Evolutionary conservation across 2,888 invertebrate genomes (phyloP), one percentile per base, ranked within the genome.

Genomic region (Isotomurus palustris): DNA sequence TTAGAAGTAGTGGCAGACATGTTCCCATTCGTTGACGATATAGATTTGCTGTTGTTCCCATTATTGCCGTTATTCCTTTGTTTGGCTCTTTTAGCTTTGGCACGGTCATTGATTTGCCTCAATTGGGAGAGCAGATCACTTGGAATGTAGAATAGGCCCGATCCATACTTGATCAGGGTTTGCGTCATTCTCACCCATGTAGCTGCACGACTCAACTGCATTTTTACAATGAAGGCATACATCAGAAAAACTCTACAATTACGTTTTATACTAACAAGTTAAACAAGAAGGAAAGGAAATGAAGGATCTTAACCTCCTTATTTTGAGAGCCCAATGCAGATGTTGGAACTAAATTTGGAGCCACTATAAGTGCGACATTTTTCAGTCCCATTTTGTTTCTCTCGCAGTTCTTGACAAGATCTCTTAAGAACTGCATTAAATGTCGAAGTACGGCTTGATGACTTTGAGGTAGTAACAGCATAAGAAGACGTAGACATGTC

Each of bases 311-410:
- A 54, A 70, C 70, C 57, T 70, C 70, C 53, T 67, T 68, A 40
- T 67, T 67, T 29, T 70, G 70, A 3, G 68, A 68, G 19, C 68
- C 62, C 19, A 68, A 58, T 44, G 68, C 68, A 29, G 64, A 67
- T 32, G 64, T 62, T 54, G 67, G 64, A 53, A 78, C 78, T 69
- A 94, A 82, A 54, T 94, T 91, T n/a, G 94, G 94, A 17, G 93
- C 93, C 68, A 93, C 88, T 71, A 94, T 93, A 84, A 92, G 92
- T 29, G 93, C 88, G 36, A 94, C 91, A 75, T 93, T 94, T 74
- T 90, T 89, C 62, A 88, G 81, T 70, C 85, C 86, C 94, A 94
- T 94, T 78, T 91, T 87, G 77, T 94, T 94, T 68, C 81, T 78
- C 58, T 77, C 75, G 71, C 84, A 81, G 70, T 84, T 80, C 45